Base-by-base conservation (phyloP, 2,888 invertebrate species). In the Thereva unica region DNA sequence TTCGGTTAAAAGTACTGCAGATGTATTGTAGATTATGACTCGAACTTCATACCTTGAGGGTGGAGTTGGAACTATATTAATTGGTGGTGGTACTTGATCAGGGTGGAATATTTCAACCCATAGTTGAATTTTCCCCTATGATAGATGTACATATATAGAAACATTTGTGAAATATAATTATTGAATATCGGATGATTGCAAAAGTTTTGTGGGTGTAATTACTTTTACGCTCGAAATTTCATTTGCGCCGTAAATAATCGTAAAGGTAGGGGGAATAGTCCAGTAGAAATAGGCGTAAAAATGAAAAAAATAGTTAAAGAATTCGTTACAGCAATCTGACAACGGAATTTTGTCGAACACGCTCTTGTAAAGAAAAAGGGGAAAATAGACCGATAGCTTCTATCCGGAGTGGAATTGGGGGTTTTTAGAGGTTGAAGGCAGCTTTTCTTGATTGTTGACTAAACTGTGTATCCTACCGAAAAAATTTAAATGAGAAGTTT, bases 21-120 rank as follows among this genome's bases (percentile, higher is more conserved):
- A 80, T 2, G 86, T 85, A 72, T 87, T 86, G 84, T 86, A 88
- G 57, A 92, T 80, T 59, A 86, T 85, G 2, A 89, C 84, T 65
- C 91, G 84, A 44, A 92, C 82, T 77, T 91, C 90, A 75, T 87
- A 91, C 7, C 83, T 78, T 72, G 84, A 82, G 0, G 91, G 87
- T 71, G 87, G 86, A 37, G 88, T 83, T 0, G 92, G 91, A 4
- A 87, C 85, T 64, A 96, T 91, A 75, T 93, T 88, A 0, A 93
- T 84, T 10, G 89, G 84, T n/a, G 86, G 84, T 0, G 93, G 92
- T 9, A 89, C 82, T 45, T 81, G 82, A 12, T 83, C 81, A 71
- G 83, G 81, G 47, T 90, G 88, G 76, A 92, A 94, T 77, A 96
- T 87, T 77, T 96, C 95, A 9, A 96, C 82, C 94, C 95, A 96